Evolutionary conservation across 2,113 vertebrate species (phyloP).

Genomic region (Anser cygnoides): DNA sequence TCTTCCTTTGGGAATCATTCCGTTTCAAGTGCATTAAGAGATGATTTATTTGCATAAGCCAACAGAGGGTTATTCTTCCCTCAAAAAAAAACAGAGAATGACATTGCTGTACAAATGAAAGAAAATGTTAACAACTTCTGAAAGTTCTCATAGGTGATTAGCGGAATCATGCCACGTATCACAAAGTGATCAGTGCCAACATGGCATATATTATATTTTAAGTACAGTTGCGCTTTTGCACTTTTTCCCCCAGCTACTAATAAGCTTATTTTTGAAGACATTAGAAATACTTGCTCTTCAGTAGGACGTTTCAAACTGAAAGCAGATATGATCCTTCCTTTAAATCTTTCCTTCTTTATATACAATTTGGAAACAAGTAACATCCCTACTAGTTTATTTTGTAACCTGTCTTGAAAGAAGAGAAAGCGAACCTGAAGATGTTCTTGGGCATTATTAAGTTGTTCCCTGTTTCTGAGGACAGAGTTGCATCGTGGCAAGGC

Average conservation of each 20-base stretch:
- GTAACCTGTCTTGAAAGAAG: not conserved
- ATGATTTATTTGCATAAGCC: slow-evolving; percentile 73
- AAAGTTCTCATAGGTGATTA: slow-evolving; percentile 54
- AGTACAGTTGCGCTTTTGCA: not conserved
- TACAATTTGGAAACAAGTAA: not conserved
- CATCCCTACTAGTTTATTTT: not conserved
- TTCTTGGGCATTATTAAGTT: not conserved
- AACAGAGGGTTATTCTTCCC: slow-evolving; percentile 59
- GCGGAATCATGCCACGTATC: slow-evolving; percentile 25
- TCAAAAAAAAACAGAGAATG: slow-evolving; percentile 30
- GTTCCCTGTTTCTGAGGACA: not conserved
- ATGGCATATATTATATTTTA: not conserved
- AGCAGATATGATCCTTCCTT: not conserved
- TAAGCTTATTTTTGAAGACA: not conserved
- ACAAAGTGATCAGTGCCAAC: slow-evolving; percentile 13
- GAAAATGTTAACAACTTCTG: slow-evolving; percentile 63
- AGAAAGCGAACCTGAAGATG: not conserved
- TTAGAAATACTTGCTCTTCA: slow-evolving; percentile 19
- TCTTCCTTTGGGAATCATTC: slow-evolving; percentile 57
- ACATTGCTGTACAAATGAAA: slow-evolving; percentile 50
- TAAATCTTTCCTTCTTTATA: not conserved
- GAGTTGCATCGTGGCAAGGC: not conserved
- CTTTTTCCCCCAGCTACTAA: slow-evolving; percentile 20
- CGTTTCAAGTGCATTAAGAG: slow-evolving; percentile 64
- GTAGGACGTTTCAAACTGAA: not conserved